Percentiles rank a stretch among this genome's conserved stretches.
Evolutionary conservation across 2,888 invertebrate genomes (phyloP).

Genomic region (Taphrorychus bicolor): DNA sequence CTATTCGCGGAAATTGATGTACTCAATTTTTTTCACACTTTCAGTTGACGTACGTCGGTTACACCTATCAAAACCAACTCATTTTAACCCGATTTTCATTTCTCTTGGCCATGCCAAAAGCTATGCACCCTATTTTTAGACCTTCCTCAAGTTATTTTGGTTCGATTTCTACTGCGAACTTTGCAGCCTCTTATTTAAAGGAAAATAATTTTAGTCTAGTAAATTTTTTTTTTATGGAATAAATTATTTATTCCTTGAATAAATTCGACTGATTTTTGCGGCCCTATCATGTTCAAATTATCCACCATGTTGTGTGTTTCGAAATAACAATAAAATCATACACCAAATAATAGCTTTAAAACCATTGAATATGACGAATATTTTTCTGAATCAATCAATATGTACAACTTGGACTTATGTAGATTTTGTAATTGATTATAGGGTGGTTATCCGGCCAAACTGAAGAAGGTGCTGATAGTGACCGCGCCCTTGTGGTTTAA

Average conservation of each 20-base stretch:
- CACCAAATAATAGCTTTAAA: too few relatives aligned
- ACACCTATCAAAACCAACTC: not conserved
- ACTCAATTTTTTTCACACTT: not conserved
- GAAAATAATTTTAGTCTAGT: not conserved
- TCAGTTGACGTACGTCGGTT: not conserved
- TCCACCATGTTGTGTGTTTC: not conserved
- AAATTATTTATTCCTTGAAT: too few relatives aligned
- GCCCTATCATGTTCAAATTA: too few relatives aligned
- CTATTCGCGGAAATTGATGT: not conserved
- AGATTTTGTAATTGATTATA: slow-evolving; percentile 57
- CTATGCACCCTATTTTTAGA: not conserved
- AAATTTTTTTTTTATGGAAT: too few relatives aligned
- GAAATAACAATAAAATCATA: too few relatives aligned
- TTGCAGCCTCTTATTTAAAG: not conserved
- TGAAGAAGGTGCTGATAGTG: slow-evolving; percentile 96
- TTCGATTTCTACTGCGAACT: not conserved
- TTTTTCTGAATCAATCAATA: too few relatives aligned
- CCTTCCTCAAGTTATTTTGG: not conserved
- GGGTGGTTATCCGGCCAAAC: slow-evolving; percentile 96
- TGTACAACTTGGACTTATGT: too few relatives aligned
- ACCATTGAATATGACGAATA: too few relatives aligned
- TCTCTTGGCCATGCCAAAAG: slow-evolving; percentile 1
- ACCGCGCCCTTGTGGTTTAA: slow-evolving; percentile 98
- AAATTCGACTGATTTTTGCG: too few relatives aligned
- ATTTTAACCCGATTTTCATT: not conserved